These are phyloP conservation scores for Hypocryptadius cinnamomeus DNA, from an alignment of 2,113 vertebrate species.

Conservation along the genomic window DNA sequence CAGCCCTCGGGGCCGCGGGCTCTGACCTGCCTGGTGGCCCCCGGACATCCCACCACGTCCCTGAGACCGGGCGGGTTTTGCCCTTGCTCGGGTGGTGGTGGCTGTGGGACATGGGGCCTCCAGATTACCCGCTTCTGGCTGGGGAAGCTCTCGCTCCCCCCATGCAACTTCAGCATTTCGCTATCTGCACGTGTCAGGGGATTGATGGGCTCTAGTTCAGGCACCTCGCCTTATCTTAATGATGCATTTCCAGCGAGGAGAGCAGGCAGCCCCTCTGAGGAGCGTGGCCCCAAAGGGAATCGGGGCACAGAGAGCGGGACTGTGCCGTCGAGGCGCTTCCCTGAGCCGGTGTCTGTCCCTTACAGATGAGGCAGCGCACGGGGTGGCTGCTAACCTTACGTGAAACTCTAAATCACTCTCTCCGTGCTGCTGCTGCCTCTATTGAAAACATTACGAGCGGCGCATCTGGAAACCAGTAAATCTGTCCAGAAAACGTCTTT, in stretches of 20 bases:
- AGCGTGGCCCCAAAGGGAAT: not conserved
- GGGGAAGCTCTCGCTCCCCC: not conserved
- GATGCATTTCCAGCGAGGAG: not conserved
- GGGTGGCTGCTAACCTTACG: conserved; percentile 14
- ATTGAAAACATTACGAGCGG: conserved; percentile 57
- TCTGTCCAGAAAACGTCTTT: conserved; percentile 51
- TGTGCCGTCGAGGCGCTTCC: fast-evolving
- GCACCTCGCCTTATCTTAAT: not conserved
- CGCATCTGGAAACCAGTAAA: conserved; percentile 60
- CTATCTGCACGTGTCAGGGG: not conserved
- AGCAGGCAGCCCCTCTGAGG: not conserved
- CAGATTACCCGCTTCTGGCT: not conserved
- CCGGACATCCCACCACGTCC: not conserved
- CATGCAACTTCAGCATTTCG: not conserved
- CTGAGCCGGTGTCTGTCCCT: not conserved
- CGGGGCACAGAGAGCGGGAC: fast-evolving
- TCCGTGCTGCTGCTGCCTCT: conserved; percentile 5
- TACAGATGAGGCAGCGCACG: not conserved
- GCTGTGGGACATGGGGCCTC: not conserved
- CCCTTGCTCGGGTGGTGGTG: not conserved
- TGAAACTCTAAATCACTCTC: conserved; percentile 19
- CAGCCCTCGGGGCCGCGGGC: not conserved
- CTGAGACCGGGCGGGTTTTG: fast-evolving
- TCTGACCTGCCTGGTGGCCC: not conserved
- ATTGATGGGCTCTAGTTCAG: not conserved